Evolutionary conservation across 1,140 invertebrate species (phyloP), one percentile per base, ranked within the genome.

Genomic region (Drosophila micromelanica): DNA sequence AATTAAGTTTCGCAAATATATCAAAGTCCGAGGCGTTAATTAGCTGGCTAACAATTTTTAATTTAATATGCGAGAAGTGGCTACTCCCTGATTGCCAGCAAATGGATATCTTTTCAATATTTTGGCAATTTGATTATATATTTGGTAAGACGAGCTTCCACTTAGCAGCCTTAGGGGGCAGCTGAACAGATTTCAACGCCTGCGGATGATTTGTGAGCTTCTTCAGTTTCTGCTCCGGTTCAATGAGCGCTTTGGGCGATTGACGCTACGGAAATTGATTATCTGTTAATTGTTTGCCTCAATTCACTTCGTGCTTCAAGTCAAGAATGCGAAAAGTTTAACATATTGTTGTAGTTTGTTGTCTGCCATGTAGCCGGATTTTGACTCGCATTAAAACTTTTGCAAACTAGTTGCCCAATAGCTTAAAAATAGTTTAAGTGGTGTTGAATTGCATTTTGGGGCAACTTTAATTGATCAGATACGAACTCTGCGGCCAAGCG

Each of bases 241-340:
- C 54, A 60, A 69, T 69, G 74, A 72, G 38, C 72, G 74, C 62
- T 65, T 74, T 62, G 52, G 57, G 70, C 51, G 48, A 35, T 82
- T 78, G 78, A 78, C 82, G 82, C 78, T 80, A 69, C 75, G 82
- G 82, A 86, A 86, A 87, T 87, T 87, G 78, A 78, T 87, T 62
- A 76, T 42, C 82, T 73, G 64, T 89, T 86, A 86, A 86, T 86
- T 85, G 81, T 80, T 86, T 78, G 81, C 74, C 62, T 71, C 81
- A 74, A 80, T 85, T 87, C 78, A 87, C 82, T 87, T 81, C 60
- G 56, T 78, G 48, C 81, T 86, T 78, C 64, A 82, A 87, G 74
- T 77, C 54, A 37, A 69, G 35, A 78, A 72, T 67, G 73, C 65
- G 55, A 45, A 52, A 84, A 76, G 38, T 78, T 74, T 67, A 11